Evolutionary conservation across 2,113 vertebrate genomes (phyloP).

Genomic region (Upupa epops): DNA sequence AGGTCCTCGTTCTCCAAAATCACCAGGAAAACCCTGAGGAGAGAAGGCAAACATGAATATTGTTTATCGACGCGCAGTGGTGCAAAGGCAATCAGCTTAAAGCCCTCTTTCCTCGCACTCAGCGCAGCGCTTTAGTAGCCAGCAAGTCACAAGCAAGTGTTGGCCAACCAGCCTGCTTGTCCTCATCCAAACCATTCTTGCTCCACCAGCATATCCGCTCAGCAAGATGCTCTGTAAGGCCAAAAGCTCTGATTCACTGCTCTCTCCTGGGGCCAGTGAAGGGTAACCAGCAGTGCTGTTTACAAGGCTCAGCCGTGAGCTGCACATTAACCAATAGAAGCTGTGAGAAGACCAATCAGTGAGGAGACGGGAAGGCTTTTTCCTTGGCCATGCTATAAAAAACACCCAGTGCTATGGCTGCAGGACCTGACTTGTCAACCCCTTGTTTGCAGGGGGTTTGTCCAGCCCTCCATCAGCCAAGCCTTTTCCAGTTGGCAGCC

Average conservation of each 20-base stretch:
- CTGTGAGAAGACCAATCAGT: not conserved
- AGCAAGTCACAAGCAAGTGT: not conserved
- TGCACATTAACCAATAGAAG: not conserved
- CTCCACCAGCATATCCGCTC: not conserved
- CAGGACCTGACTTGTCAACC: not conserved
- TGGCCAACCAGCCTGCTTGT: not conserved
- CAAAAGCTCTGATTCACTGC: not conserved
- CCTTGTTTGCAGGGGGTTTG: not conserved
- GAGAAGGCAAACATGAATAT: constrained; percentile 28
- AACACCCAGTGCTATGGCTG: not conserved
- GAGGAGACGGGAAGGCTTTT: not conserved
- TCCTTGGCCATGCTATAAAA: not conserved
- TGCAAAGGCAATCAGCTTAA: not conserved
- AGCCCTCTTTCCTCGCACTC: not conserved
- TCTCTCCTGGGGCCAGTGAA: not conserved
- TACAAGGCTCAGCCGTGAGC: not conserved
- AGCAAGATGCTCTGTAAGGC: not conserved
- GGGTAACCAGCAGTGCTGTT: not conserved
- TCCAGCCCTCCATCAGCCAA: not conserved
- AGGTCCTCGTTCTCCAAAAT: constrained; percentile 94
- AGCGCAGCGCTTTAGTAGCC: not conserved
- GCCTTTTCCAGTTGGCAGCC: not conserved
- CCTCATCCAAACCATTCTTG: not conserved
- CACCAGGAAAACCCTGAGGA: constrained; percentile 92
- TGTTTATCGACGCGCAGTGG: not conserved